These are phyloP conservation scores for Saccopteryx leptura DNA, from an alignment of 2,113 vertebrate species.

Conservation along the genomic window DNA sequence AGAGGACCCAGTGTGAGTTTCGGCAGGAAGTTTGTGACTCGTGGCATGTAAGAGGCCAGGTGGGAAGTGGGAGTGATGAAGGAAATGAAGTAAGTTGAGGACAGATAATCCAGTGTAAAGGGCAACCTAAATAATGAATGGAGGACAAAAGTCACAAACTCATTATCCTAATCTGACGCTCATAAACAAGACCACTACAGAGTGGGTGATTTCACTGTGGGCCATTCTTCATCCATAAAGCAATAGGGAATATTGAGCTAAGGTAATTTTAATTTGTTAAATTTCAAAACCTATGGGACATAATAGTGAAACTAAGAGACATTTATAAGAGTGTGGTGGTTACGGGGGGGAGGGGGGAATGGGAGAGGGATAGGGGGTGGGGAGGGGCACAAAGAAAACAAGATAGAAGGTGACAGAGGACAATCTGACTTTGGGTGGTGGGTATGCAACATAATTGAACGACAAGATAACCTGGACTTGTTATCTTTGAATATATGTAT, in stretches of 20 bases:
- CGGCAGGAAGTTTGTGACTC: not conserved
- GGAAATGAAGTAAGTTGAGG: not conserved
- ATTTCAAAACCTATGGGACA: slow-evolving; percentile 14
- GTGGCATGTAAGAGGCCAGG: not conserved
- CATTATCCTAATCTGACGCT: not conserved
- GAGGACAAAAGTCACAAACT: not conserved
- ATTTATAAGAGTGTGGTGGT: too few species aligned
- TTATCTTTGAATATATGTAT: too few species aligned
- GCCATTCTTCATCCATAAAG: not conserved
- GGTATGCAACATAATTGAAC: too few species aligned
- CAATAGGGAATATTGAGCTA: not conserved
- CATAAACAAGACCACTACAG: not conserved
- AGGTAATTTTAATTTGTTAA: not conserved
- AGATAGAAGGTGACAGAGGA: too few species aligned
- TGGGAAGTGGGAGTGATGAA: not conserved
- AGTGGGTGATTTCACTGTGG: not conserved
- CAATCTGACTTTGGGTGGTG: too few species aligned
- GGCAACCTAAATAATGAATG: not conserved
- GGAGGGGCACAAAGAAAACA: too few species aligned
- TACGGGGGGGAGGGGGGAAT: too few species aligned
- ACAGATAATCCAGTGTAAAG: not conserved
- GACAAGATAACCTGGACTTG: too few species aligned
- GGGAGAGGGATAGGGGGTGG: too few species aligned
- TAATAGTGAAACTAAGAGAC: too few species aligned
- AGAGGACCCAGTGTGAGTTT: not conserved